A percentile compares a stretch with the other conserved stretches of the same genome.
These are phyloP conservation scores for Lasioglossum pauxillum DNA, from an alignment of 2,888 invertebrate genomes.

Conservation along the genomic window DNA sequence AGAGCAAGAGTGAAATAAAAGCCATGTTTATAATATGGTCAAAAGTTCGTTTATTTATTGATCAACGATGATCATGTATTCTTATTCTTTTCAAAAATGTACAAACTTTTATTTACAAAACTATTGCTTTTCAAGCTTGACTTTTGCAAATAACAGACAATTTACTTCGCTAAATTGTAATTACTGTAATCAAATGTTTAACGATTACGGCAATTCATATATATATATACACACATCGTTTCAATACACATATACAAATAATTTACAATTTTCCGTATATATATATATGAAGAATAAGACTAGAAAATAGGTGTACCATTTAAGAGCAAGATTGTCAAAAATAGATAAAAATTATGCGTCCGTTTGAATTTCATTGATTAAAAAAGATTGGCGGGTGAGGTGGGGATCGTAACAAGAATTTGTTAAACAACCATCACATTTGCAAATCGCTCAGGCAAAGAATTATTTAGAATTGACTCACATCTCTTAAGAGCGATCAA, in stretches of 20 bases:
- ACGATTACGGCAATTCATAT: conserved; percentile 27
- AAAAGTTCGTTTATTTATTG: conserved; percentile 77
- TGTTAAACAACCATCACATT: conserved; percentile 57
- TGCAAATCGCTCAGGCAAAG: conserved; percentile 52
- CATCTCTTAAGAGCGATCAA: conserved; percentile 68
- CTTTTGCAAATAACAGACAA: conserved; percentile 52
- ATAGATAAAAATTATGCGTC: conserved; percentile 12
- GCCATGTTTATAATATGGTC: conserved; percentile 73
- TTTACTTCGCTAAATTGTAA: conserved; percentile 48
- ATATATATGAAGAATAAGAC: conserved; percentile 29
- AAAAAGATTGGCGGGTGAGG: conserved; percentile 33
- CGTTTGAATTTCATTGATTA: conserved; percentile 23
- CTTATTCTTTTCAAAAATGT: conserved; percentile 68
- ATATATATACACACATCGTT: conserved; percentile 5
- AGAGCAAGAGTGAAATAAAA: conserved; percentile 77
- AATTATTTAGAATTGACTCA: conserved; percentile 71
- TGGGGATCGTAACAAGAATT: conserved; percentile 26
- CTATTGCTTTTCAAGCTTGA: conserved; percentile 62
- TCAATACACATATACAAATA: conserved; percentile 42
- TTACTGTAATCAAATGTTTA: conserved; percentile 33
- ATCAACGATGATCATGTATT: conserved; percentile 73
- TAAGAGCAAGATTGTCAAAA: conserved; percentile 30
- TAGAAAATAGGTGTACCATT: conserved; percentile 36
- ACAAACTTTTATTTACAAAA: conserved; percentile 74
- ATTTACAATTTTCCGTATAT: conserved; percentile 44